These are phyloP conservation scores for Euphonia xanthogaster DNA, from an alignment of 2,797 vertebrate species.

Conservation along the genomic window DNA sequence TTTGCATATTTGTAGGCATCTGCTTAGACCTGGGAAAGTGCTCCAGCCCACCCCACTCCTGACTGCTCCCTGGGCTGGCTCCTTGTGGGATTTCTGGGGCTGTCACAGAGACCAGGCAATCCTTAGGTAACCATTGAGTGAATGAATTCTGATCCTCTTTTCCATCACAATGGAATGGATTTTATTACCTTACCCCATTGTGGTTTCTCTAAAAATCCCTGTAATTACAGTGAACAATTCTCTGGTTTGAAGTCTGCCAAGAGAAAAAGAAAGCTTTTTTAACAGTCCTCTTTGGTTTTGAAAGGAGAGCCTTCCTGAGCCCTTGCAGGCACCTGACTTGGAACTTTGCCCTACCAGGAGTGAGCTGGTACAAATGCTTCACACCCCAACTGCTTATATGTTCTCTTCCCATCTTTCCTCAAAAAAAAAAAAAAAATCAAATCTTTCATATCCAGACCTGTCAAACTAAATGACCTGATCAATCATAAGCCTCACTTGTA, in stretches of 20 bases:
- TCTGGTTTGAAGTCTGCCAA: background rate
- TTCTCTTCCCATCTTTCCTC: background rate
- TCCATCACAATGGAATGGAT: background rate
- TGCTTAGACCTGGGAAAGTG: background rate
- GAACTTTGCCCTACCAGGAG: background rate
- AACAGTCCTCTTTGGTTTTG: background rate
- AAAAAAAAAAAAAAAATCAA: background rate
- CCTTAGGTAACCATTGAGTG: background rate
- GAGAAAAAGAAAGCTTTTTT: background rate
- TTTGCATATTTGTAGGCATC: background rate
- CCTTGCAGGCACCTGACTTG: background rate
- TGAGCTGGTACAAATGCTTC: background rate
- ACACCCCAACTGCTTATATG: background rate
- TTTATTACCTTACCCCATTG: background rate
- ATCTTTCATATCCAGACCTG: background rate
- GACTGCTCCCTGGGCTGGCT: background rate
- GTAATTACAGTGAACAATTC: background rate
- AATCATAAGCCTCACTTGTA: background rate
- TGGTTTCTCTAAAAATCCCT: background rate
- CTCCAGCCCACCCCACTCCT: rapidly evolving
- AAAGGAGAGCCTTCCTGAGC: background rate
- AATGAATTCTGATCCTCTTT: background rate
- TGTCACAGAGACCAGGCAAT: background rate
- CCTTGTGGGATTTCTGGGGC: background rate
- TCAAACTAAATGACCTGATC: background rate